These are phyloP conservation scores for Mercenaria mercenaria DNA, from an alignment of 1,140 invertebrate species.

Conservation along the genomic window DNA sequence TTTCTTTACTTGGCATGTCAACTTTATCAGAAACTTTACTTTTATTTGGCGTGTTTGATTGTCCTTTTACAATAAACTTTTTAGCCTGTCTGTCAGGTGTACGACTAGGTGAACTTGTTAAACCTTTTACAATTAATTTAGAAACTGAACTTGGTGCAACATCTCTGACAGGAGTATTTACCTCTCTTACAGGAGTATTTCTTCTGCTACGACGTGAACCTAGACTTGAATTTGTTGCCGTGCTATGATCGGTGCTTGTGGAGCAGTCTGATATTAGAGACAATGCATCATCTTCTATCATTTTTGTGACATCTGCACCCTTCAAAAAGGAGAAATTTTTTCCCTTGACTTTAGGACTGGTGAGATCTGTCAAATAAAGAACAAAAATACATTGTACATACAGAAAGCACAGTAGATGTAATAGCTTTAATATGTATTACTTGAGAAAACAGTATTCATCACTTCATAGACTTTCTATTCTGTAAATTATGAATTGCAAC, in stretches of 20 bases:
- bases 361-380: conserved; percentile 46
- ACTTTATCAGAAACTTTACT: not conserved
- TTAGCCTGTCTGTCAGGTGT: not conserved
- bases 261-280: conserved; percentile 65
- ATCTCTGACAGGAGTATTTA: too few species aligned
- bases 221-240: not conserved
- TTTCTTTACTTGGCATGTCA: not conserved
- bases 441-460: not conserved
- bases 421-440: not conserved
- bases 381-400: too few species aligned
- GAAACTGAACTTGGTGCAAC: not conserved
- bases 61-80: conserved; percentile 11
- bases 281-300: conserved; percentile 74
- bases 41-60: conserved; percentile 1
- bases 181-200: not conserved
- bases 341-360: conserved; percentile 57
- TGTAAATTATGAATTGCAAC: too few species aligned
- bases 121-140: not conserved
- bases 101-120: not conserved
- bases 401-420: too few species aligned
- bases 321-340: conserved; percentile 68
- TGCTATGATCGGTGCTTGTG: not conserved
- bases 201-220: conserved; percentile 32
- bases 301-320: conserved; percentile 70
- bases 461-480: too few species aligned